Evolutionary conservation across 2,888 invertebrate genomes (phyloP), one percentile per base, ranked within the genome.

Genomic region (Druceiella hillmani): DNA sequence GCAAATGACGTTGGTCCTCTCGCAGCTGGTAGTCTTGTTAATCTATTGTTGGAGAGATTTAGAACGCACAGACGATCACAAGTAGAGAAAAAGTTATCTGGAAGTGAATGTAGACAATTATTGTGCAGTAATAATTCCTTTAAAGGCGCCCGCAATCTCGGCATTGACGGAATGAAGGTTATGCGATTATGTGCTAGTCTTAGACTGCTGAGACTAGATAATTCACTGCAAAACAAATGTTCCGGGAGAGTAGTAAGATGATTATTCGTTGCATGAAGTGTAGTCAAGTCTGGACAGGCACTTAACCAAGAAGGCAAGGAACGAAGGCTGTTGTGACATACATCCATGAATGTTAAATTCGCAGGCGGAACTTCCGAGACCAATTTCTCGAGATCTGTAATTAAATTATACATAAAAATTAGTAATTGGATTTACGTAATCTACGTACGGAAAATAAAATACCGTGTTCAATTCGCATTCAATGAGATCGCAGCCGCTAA

Each of bases 141-240:
- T 26, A 87, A 59, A 0, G 84, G 83, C 31, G 83, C 62, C 44
- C 72, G 59, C 29, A 75, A 55, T 41, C 79, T 66, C 43, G 83
- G 79, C 56, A 85, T 78, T 17, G 78, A 76, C n/a, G 87, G 87
- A 25, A 88, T 70, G 31, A 75, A 75, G 44, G 79, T 77, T 40
- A 89, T 72, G 58, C 81, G 81, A 55, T 89, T 89, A 61, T 87
- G 87, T 11, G 85, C 82, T 28, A 89, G 64, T 54, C 86, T 84
- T 13, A 88, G 63, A 20, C 81, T 83, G 48, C 81, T 81, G 22
- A 88, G 66, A 45, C 79, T 78, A 33, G 79, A 80, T 33, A 84
- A 76, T 61, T 87, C 83, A 51, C 83, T 83, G 53, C 79, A 81
- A 49, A 87, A 78, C 28, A 88, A 56, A 54, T 85, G 79, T 33